These are phyloP conservation scores for Pteruthius melanotis DNA, from an alignment of 2,113 vertebrate genomes.

Conservation along the genomic window DNA sequence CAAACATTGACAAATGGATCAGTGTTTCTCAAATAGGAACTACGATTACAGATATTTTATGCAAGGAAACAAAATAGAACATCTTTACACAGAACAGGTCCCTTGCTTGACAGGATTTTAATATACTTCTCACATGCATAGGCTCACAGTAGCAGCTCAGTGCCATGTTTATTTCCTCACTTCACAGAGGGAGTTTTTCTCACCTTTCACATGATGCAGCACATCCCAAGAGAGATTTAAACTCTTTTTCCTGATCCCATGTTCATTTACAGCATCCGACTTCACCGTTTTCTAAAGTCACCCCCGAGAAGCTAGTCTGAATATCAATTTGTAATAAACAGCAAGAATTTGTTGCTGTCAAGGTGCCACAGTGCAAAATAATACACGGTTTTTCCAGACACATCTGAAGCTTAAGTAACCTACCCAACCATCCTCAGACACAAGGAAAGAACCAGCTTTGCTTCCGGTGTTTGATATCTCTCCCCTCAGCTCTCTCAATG, in stretches of 20 bases:
- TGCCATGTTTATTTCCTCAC: neutral
- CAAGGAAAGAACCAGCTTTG: neutral
- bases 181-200: slow-evolving; percentile 14
- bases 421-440: neutral
- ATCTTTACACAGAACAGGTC: neutral
- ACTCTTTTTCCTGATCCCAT: neutral
- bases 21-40: neutral
- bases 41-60: neutral
- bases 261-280: neutral
- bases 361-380: neutral
- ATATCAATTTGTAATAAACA: slow-evolving; percentile 14
- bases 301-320: neutral
- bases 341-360: slow-evolving; percentile 1
- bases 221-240: neutral
- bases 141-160: neutral
- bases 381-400: neutral
- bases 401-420: neutral
- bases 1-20: neutral
- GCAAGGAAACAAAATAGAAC: neutral
- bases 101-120: neutral
- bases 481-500: neutral
- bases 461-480: neutral
- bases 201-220: neutral
- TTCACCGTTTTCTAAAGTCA: slow-evolving; percentile 3
- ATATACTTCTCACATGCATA: neutral